phyloP scores from a whole-genome alignment of 1,140 invertebrate species.

The Papilio xuthus region DNA sequence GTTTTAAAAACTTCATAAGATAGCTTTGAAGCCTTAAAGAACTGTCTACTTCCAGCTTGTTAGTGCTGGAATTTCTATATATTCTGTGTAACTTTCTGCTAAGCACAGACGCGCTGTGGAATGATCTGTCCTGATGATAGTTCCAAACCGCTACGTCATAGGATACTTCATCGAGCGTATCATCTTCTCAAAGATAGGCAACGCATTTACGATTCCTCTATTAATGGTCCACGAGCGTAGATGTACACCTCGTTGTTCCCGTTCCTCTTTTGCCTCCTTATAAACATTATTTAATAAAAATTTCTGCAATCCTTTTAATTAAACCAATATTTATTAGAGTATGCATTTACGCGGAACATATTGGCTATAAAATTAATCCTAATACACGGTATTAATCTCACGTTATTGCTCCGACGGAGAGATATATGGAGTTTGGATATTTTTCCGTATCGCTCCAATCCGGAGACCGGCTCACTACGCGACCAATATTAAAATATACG shows the following conservation, averaged over 20 bases:
- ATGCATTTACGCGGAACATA: slow-evolving; percentile 6
- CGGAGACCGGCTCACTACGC: slow-evolving; percentile 43
- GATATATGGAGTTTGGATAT: slow-evolving; percentile 22
- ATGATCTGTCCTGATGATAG: too few relatives aligned
- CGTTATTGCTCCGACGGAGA: slow-evolving; percentile 24
- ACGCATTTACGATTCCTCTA: too few relatives aligned
- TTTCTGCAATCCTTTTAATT: slow-evolving; percentile 21
- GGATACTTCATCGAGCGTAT: too few relatives aligned
- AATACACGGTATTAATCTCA: slow-evolving; percentile 41
- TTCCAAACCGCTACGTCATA: too few relatives aligned
- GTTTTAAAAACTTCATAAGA: too few relatives aligned
- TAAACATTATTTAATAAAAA: too few relatives aligned
- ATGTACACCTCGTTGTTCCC: too few relatives aligned
- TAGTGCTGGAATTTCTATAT: neutral
- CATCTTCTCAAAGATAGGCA: too few relatives aligned
- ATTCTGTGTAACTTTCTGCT: too few relatives aligned
- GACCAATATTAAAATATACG: slow-evolving; percentile 47
- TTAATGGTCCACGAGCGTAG: too few relatives aligned
- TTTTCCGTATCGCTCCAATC: slow-evolving; percentile 26
- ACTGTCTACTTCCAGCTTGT: neutral
- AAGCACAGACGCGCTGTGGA: too few relatives aligned
- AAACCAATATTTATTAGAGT: slow-evolving; percentile 5
- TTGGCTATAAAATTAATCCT: slow-evolving; percentile 30
- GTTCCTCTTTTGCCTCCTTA: too few relatives aligned
- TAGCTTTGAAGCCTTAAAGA: neutral